These are phyloP conservation scores for Marisa cornuarietis DNA, from an alignment of 1,140 invertebrate genomes.

Conservation along the genomic window DNA sequence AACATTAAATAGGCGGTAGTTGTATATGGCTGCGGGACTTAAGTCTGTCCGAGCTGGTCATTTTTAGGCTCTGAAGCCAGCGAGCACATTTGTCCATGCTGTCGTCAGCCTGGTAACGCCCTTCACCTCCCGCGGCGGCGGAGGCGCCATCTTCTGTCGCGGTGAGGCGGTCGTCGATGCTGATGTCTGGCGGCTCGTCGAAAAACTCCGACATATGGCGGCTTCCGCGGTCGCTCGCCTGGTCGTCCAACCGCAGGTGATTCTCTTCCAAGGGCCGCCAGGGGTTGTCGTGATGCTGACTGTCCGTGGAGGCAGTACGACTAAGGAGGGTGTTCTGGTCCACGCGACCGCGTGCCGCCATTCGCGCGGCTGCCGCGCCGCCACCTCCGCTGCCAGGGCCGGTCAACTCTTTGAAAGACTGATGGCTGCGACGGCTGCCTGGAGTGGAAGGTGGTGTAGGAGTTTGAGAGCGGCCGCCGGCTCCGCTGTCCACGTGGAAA, in stretches of 20 bases:
- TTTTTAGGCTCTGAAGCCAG: slow-evolving; percentile 48
- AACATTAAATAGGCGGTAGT: slow-evolving; percentile 44
- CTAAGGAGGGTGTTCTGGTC: slow-evolving; percentile 22
- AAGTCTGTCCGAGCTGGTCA: slow-evolving; percentile 43
- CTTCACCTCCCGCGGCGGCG: slow-evolving; percentile 1
- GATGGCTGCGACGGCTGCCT: slow-evolving; percentile 31
- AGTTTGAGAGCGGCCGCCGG: slow-evolving; percentile 24
- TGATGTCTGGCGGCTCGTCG: slow-evolving; percentile 19
- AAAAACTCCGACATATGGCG: slow-evolving; percentile 21
- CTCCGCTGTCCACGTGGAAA: neutral
- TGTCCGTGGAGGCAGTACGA: slow-evolving; percentile 33
- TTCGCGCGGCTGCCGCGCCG: slow-evolving; percentile 32
- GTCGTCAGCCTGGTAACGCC: slow-evolving; percentile 29
- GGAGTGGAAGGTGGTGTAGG: slow-evolving; percentile 48
- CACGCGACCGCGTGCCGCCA: slow-evolving; percentile 25
- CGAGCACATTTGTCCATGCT: slow-evolving; percentile 47
- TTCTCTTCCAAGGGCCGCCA: slow-evolving; percentile 29
- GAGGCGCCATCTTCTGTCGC: slow-evolving; percentile 16
- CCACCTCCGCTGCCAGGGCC: neutral
- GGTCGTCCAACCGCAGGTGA: slow-evolving; percentile 24
- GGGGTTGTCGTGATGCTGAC: slow-evolving; percentile 6
- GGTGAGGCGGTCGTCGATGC: slow-evolving; percentile 13
- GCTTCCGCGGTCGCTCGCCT: slow-evolving; percentile 24
- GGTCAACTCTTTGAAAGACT: slow-evolving; percentile 27
- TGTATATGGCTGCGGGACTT: slow-evolving; percentile 53